Evolutionary conservation across 64 coral and sea anemone species (phyloP), one percentile per base, ranked within the genome.

Genomic region (Montipora cactus): DNA sequence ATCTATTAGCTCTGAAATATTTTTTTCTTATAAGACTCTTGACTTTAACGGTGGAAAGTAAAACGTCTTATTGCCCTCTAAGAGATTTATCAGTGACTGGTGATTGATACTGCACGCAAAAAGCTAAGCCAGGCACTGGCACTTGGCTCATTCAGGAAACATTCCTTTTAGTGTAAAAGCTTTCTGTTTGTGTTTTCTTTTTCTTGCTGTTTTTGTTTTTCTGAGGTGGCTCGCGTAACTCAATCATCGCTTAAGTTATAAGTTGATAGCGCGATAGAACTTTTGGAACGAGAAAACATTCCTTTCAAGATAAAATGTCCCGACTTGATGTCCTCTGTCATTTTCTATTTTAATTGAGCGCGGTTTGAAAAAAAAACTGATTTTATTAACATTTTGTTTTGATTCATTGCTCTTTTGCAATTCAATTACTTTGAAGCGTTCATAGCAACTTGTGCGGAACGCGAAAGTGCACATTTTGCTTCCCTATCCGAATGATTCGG

Each of bases 161-260:
- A 85, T 85, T 85, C 82, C 82, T 71, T 85, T 85, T 85, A 85
- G 66, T 50, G 62, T 85, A 85, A 85, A 85, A 85, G 82, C 82
- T 85, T 85, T 85, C 62, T 85, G 82, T 85, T 85, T 85, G 67
- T 85, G 82, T 85, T 85, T 69, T 85, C 82, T 49, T 85, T 85
- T 85, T 67, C 18, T 71, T 8, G 64, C 62, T 85, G 82, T 85
- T 85, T 85, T 69, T 85, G 66, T 85, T 85, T 69, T 71, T 2
- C 45, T 49, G 19, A 20, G 62, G 82, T 49, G 82, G 9, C 62
- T 49, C 25, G 64, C 45, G 61, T 85, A 49, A 49, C 47, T 85
- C 82, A 49, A 85, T 85, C 82, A 85, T 70, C 82, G 66, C 66
- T 85, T 47, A 44, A 48, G 70, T 71, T 67, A 85, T 70, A 45